Conservation (phyloP, 2,113 vertebrate genomes). For the Odontophorus gujanensis region DNA sequence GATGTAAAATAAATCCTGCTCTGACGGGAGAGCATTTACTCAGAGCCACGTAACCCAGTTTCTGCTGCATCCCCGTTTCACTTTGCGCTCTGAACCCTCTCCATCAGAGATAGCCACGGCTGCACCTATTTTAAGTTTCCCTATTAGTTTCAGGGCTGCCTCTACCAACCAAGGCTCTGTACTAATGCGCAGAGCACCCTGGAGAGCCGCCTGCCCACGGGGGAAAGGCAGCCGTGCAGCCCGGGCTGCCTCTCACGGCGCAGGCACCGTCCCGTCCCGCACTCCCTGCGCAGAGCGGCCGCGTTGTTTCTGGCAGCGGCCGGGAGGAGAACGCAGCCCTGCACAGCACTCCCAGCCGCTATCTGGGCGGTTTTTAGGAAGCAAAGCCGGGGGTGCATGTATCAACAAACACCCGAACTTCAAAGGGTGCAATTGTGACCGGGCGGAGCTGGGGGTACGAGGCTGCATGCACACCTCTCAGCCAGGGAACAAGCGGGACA, state of each 20-base stretch:
- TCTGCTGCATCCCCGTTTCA: neutral
- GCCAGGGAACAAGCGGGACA: neutral
- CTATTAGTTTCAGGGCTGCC: neutral
- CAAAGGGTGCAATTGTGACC: neutral
- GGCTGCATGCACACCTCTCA: neutral
- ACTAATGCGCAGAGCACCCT: neutral
- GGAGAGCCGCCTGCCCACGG: neutral
- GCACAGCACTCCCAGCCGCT: conserved; percentile 36
- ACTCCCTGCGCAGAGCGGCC: conserved; percentile 39
- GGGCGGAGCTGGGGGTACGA: neutral
- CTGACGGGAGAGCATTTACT: neutral
- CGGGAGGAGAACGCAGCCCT: conserved; percentile 19
- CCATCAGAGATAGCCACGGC: neutral
- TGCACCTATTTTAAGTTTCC: conserved; percentile 39
- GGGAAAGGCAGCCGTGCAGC: neutral
- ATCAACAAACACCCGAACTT: neutral
- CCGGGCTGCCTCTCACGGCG: too few species aligned
- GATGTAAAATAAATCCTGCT: conserved; percentile 9
- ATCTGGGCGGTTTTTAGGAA: conserved; percentile 41
- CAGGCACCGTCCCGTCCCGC: too few species aligned
- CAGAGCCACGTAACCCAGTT: neutral
- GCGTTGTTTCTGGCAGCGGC: conserved; percentile 59
- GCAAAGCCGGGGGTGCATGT: neutral
- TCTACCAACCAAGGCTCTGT: neutral
- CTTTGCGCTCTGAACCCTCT: neutral